These are phyloP conservation scores for Agapostemon virescens DNA, from an alignment of 2,888 invertebrate species.

Conservation along the genomic window DNA sequence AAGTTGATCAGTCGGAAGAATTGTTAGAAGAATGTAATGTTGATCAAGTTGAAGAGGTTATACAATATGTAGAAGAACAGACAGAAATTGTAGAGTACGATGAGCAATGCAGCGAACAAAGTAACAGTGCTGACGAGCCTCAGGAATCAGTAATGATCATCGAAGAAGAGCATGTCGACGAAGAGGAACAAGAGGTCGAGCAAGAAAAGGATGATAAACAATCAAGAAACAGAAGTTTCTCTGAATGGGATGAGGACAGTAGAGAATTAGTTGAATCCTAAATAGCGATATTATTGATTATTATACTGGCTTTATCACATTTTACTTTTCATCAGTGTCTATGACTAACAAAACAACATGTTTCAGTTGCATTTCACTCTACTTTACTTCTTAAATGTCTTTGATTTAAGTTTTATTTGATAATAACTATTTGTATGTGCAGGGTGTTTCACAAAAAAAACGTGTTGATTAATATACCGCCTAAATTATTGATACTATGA, in stretches of 20 bases:
- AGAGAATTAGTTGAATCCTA: conserved; percentile 56
- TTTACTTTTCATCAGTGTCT: conserved; percentile 44
- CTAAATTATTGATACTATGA: conserved; percentile 7
- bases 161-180: conserved; percentile 75
- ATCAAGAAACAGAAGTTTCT: conserved; percentile 61
- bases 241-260: conserved; percentile 75
- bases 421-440: conserved; percentile 34
- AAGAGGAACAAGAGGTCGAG: conserved; percentile 63
- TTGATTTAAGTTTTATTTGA: conserved; percentile 19
- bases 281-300: conserved; percentile 43
- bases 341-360: conserved; percentile 40
- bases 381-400: conserved; percentile 25
- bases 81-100: conserved; percentile 79
- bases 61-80: conserved; percentile 79
- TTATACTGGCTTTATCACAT: conserved; percentile 30
- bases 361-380: conserved; percentile 46
- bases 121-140: conserved; percentile 57
- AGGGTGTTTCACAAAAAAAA: conserved; percentile 4
- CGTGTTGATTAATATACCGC: background rate
- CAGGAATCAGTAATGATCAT: conserved; percentile 76
- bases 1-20: conserved; percentile 66
- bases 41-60: conserved; percentile 74
- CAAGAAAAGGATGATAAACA: conserved; percentile 31
- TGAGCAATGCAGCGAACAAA: conserved; percentile 67
- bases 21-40: conserved; percentile 65